Conservation (phyloP, 2,797 vertebrate genomes). For the Novumbra hubbsi region DNA sequence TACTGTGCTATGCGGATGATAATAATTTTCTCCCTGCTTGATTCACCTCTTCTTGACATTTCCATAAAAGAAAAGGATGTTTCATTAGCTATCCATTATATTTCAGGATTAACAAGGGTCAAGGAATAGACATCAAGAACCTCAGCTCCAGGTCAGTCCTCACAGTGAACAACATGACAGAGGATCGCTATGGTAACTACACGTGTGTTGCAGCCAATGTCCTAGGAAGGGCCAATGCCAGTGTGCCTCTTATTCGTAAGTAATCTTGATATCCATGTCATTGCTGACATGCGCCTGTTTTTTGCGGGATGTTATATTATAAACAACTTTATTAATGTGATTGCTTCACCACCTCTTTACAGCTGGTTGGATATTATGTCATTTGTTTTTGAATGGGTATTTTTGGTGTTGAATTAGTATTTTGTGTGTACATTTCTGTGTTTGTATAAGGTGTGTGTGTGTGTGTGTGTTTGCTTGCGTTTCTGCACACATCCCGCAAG, state of each 20-base stretch:
- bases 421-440: not conserved
- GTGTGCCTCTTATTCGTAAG: slow-evolving; percentile 97
- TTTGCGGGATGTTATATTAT: slow-evolving; percentile 29
- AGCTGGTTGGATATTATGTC: not conserved
- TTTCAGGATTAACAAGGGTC: slow-evolving; percentile 91
- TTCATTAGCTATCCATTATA: slow-evolving; percentile 49
- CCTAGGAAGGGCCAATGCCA: slow-evolving; percentile 92
- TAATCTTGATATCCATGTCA: slow-evolving; percentile 57
- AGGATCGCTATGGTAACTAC: slow-evolving; percentile 99
- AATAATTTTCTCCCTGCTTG: slow-evolving; percentile 35
- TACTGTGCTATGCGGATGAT: slow-evolving; percentile 41
- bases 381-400: not conserved
- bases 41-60: slow-evolving; percentile 7
- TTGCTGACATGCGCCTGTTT: slow-evolving; percentile 42
- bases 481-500: not conserved
- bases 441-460: not conserved
- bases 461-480: slow-evolving; percentile 11
- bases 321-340: slow-evolving; percentile 34
- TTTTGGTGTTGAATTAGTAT: not conserved
- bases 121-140: slow-evolving; percentile 95
- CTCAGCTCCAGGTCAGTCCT: slow-evolving; percentile 95
- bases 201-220: slow-evolving; percentile 97
- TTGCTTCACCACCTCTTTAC: not conserved
- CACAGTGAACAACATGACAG: slow-evolving; percentile 96
- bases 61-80: not conserved